Evolutionary conservation across 53 echinoderm and acorn worm species (phyloP).

Genomic region (Echinometra lucunter): DNA sequence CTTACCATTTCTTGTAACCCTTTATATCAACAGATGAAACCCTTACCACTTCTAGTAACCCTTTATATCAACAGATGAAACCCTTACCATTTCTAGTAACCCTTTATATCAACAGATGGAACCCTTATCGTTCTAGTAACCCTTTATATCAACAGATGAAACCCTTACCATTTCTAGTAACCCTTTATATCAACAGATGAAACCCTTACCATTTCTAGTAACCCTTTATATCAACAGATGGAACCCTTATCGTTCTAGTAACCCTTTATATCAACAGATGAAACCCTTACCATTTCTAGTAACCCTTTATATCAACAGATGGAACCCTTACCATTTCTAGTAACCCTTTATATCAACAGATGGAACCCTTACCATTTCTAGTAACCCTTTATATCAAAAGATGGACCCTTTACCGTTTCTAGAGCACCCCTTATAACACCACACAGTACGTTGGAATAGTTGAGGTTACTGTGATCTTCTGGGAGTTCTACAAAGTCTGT

Average conservation of each 20-base stretch:
- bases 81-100: constrained; percentile 87
- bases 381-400: too few species aligned
- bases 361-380: constrained; percentile 86
- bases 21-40: neutral
- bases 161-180: neutral
- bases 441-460: constrained; percentile 97
- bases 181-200: too few species aligned
- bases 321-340: constrained; percentile 55
- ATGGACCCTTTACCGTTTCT: constrained; percentile 86
- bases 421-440: constrained; percentile 97
- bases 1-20: constrained; percentile 86
- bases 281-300: constrained; percentile 90
- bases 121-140: constrained; percentile 84
- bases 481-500: constrained; percentile 99
- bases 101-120: too few species aligned
- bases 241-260: constrained; percentile 85
- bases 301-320: constrained; percentile 96
- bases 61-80: neutral
- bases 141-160: neutral
- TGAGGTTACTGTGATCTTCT: constrained; percentile 94
- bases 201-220: too few species aligned
- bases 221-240: neutral
- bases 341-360: neutral
- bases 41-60: constrained; percentile 95
- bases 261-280: too few species aligned